Percentiles rank a stretch among this genome's conserved stretches.
Evolutionary conservation across 37 sponge, comb jelly and placozoan species (phyloP).

Genomic region (Spongilla lacustris): DNA sequence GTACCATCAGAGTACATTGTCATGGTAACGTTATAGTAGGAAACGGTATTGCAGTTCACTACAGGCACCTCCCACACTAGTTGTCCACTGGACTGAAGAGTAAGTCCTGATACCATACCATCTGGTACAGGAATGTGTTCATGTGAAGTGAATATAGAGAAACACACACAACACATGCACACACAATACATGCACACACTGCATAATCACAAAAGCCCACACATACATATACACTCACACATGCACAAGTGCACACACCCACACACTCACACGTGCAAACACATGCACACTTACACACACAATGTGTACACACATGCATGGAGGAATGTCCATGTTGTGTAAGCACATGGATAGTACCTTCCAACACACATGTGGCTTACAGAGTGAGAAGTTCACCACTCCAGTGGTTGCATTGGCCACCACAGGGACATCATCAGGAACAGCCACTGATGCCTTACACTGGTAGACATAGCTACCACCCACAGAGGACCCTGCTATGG

Average conservation of each 20-base stretch:
- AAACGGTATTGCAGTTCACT: neutral
- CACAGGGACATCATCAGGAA: neutral
- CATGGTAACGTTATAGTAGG: neutral
- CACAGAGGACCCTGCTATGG: neutral
- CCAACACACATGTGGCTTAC: neutral
- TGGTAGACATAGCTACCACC: neutral
- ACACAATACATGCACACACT: too few species aligned
- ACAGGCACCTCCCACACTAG: neutral
- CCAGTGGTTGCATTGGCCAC: neutral
- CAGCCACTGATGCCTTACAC: neutral
- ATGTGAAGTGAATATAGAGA: neutral
- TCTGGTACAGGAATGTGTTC: neutral
- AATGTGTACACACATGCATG: too few species aligned
- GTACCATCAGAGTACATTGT: neutral
- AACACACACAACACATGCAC: too few species aligned
- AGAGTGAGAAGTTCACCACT: neutral
- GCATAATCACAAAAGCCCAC: neutral
- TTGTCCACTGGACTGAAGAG: neutral
- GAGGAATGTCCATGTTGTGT: too few species aligned
- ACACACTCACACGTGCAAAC: constrained; percentile 5
- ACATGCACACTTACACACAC: too few species aligned
- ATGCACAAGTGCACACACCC: neutral
- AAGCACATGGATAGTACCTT: too few species aligned
- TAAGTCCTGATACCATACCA: neutral
- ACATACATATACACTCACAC: neutral